These are phyloP conservation scores for Sarcophaga variegata DNA, from an alignment of 2,888 invertebrate genomes.

Conservation along the genomic window DNA sequence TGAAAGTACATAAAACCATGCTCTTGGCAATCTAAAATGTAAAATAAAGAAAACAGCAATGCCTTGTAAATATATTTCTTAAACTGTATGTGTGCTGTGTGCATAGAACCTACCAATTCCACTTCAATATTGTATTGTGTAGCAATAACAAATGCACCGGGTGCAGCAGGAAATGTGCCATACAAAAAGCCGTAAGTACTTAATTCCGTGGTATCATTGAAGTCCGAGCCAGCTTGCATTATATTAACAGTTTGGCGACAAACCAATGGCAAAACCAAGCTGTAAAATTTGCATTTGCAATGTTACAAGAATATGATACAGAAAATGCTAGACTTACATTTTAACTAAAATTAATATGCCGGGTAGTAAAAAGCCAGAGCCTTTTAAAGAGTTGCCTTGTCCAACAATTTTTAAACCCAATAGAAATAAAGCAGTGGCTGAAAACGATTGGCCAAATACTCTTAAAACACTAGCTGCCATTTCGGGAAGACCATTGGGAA, in stretches of 20 bases:
- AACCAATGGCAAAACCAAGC: slow-evolving; percentile 91
- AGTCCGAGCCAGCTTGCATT: slow-evolving; percentile 86
- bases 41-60: slow-evolving; percentile 79
- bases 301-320: slow-evolving; percentile 34
- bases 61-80: not conserved
- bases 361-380: slow-evolving; percentile 91
- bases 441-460: slow-evolving; percentile 93
- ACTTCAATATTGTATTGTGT: slow-evolving; percentile 92
- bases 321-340: slow-evolving; percentile 84
- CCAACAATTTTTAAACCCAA: slow-evolving; percentile 96
- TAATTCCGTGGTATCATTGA: slow-evolving; percentile 89
- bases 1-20: slow-evolving; percentile 96
- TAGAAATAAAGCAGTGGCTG: slow-evolving; percentile 94
- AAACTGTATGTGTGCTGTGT: not conserved
- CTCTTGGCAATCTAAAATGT: slow-evolving; percentile 92
- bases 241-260: slow-evolving; percentile 93
- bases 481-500: slow-evolving; percentile 89
- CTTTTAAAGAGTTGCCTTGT: slow-evolving; percentile 89
- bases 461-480: slow-evolving; percentile 89
- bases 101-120: slow-evolving; percentile 87
- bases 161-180: slow-evolving; percentile 97
- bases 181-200: slow-evolving; percentile 97
- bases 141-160: slow-evolving; percentile 97
- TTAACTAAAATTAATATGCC: slow-evolving; percentile 94
- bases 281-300: slow-evolving; percentile 75